Conservation (phyloP, 2,888 invertebrate species). For the Phyto melanocephala region DNA sequence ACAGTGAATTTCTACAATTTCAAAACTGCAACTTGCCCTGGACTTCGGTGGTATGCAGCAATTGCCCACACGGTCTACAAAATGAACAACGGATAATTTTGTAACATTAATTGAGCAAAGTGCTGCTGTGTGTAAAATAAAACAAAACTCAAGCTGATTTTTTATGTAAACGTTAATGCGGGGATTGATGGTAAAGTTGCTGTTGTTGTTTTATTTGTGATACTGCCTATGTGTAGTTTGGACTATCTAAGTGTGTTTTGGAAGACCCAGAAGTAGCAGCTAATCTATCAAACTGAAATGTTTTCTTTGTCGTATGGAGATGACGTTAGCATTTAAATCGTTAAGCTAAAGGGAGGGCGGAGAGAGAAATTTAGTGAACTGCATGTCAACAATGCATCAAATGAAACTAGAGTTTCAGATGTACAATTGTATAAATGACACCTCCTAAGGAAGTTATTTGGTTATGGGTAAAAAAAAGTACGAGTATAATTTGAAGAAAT, state of each 20-base stretch:
- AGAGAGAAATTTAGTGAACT: constrained; percentile 10
- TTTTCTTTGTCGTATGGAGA: background rate
- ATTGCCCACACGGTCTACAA: constrained; percentile 54
- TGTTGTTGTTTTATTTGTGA: constrained; percentile 25
- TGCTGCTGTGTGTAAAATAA: constrained; percentile 69
- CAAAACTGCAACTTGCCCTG: constrained; percentile 20
- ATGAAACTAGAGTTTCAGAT: constrained; percentile 59
- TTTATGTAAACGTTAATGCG: constrained; percentile 42
- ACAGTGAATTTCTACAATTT: background rate
- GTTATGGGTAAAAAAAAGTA: background rate
- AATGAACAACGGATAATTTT: constrained; percentile 71
- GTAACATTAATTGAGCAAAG: constrained; percentile 75
- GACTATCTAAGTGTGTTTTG: constrained; percentile 12
- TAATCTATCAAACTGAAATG: constrained; percentile 61
- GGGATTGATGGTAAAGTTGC: constrained; percentile 22
- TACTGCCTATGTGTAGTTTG: constrained; percentile 24
- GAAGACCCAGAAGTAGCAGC: constrained; percentile 52
- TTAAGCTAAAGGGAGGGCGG: constrained; percentile 1
- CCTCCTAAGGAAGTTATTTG: constrained; percentile 58
- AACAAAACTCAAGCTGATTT: constrained; percentile 43
- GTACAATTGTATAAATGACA: constrained; percentile 66
- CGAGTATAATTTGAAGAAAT: background rate
- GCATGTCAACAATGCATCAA: constrained; percentile 60
- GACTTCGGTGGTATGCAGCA: constrained; percentile 72
- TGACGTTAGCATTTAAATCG: constrained; percentile 24